A percentile compares a stretch with the other conserved stretches of the same genome.
These are phyloP conservation scores for Marronus borbonicus DNA, from an alignment of 2,888 invertebrate genomes.

Conservation along the genomic window DNA sequence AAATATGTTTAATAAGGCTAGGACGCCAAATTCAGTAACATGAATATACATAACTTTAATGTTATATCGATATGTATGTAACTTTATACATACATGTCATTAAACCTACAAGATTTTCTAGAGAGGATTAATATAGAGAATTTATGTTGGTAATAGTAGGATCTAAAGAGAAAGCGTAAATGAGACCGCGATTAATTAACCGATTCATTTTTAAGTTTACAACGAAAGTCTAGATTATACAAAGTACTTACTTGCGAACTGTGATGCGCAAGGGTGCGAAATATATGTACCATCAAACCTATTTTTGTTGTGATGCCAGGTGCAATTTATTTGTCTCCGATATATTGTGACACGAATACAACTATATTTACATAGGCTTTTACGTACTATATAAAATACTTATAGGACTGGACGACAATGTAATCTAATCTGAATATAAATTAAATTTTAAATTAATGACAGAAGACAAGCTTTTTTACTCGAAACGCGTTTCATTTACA, in stretches of 20 bases:
- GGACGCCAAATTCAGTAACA: too few species aligned
- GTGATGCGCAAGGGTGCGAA: too few species aligned
- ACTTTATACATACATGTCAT: constrained; percentile 3
- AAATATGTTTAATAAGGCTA: too few species aligned
- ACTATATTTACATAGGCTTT: too few species aligned
- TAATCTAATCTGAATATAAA: constrained; percentile 38
- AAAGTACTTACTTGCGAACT: too few species aligned
- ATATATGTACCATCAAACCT: too few species aligned
- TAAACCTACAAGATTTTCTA: constrained; percentile 2
- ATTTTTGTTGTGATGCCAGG: too few species aligned
- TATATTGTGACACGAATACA: too few species aligned
- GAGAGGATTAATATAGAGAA: neutral
- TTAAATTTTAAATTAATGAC: constrained; percentile 42
- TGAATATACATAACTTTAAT: too few species aligned
- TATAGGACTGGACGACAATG: neutral
- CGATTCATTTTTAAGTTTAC: neutral
- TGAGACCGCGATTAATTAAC: constrained; percentile 32
- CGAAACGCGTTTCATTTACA: constrained; percentile 20
- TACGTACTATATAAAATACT: too few species aligned
- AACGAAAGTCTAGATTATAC: too few species aligned
- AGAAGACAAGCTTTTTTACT: constrained; percentile 8
- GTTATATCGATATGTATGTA: neutral
- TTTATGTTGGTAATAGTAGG: constrained; percentile 1
- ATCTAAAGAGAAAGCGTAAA: constrained; percentile 42
- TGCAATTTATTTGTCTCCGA: too few species aligned